Conservation (phyloP, 2,797 vertebrate genomes). For the Eulemur coronatus region DNA sequence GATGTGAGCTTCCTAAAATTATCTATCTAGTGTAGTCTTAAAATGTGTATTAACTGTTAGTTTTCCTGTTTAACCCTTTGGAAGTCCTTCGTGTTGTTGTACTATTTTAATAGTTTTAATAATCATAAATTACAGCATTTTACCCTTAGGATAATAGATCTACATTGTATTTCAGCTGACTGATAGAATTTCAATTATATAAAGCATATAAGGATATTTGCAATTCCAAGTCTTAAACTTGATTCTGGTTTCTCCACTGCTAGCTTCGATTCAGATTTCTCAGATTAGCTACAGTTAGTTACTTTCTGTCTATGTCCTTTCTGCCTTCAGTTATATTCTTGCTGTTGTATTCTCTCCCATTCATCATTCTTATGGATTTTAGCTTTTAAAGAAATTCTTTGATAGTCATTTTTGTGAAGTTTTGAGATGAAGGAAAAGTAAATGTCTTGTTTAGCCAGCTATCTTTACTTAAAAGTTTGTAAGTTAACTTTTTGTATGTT, state of each 20-base stretch:
- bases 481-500: neutral
- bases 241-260: neutral
- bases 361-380: neutral
- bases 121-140: neutral
- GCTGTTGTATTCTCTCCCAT: neutral
- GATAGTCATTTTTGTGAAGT: neutral
- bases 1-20: neutral
- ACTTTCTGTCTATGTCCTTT: neutral
- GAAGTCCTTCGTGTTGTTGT: neutral
- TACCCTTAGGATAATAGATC: neutral
- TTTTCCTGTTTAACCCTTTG: neutral
- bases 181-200: neutral
- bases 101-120: neutral
- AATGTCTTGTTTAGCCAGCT: neutral
- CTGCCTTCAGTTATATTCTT: neutral
- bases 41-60: neutral
- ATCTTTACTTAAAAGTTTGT: neutral
- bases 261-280: neutral
- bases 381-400: neutral
- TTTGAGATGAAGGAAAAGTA: neutral
- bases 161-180: neutral
- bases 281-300: neutral
- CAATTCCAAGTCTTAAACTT: neutral
- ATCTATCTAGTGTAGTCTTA: neutral
- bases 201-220: neutral